A percentile compares a stretch with the other conserved stretches of the same genome.
These are phyloP conservation scores for Myotis yumanensis DNA, from an alignment of 2,113 vertebrate genomes.

Conservation along the genomic window DNA sequence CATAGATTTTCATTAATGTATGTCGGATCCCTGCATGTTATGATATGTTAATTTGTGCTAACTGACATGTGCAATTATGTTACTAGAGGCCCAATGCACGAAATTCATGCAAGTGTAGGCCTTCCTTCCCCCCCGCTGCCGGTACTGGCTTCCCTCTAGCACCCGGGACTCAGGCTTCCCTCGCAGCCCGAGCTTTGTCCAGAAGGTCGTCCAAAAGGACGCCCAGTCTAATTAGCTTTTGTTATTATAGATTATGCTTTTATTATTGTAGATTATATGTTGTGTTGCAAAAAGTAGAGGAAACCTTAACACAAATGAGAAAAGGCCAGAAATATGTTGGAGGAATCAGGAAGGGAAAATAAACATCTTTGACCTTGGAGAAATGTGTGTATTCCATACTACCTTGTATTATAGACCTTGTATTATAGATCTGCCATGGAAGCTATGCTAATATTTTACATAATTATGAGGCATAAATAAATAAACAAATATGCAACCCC, in stretches of 20 bases:
- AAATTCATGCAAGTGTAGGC: no score
- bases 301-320: background rate
- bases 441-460: background rate
- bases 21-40: background rate
- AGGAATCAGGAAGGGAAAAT: background rate
- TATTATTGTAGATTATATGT: no score
- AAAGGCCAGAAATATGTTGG: background rate
- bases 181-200: no score
- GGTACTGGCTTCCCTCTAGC: no score
- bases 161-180: no score
- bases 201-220: no score
- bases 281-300: background rate
- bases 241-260: no score
- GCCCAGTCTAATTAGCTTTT: no score
- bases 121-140: no score
- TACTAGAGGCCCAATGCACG: no score
- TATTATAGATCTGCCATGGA: background rate
- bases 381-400: no score
- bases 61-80: background rate
- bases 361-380: background rate
- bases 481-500: background rate
- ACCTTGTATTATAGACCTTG: background rate
- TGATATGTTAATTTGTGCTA: background rate
- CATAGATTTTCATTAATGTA: background rate
- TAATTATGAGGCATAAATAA: background rate